phyloP scores from a whole-genome alignment of 2,888 invertebrate genomes.

The Parelbella ahira region DNA sequence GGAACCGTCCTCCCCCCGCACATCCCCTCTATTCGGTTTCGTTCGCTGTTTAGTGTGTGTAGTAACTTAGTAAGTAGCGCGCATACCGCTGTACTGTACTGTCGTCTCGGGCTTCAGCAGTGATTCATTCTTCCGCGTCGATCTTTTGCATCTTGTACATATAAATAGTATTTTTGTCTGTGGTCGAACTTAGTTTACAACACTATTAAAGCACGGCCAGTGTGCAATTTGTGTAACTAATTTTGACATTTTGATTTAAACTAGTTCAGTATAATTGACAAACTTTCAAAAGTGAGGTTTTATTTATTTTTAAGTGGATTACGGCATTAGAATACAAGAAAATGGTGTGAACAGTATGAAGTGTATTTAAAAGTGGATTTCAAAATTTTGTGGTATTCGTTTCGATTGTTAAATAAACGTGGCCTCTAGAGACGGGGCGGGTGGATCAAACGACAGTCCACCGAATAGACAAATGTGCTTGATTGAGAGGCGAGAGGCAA shows the following conservation, averaged over 20 bases:
- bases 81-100: slow-evolving; percentile 5
- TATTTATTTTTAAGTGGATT: too few species aligned
- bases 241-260: slow-evolving; percentile 8
- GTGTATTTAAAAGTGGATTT: slow-evolving; percentile 6
- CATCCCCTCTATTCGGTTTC: slow-evolving; percentile 31
- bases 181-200: slow-evolving; percentile 6
- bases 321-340: background rate
- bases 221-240: background rate
- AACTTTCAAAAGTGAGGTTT: too few species aligned
- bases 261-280: background rate
- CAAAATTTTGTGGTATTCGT: slow-evolving; percentile 22
- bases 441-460: slow-evolving; percentile 44
- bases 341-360: slow-evolving; percentile 6
- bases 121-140: slow-evolving; percentile 1
- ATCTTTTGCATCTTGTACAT: background rate
- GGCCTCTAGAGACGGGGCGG: slow-evolving; percentile 47
- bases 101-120: slow-evolving; percentile 5
- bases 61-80: slow-evolving; percentile 6
- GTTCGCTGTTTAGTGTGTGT: slow-evolving; percentile 3
- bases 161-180: slow-evolving; percentile 7
- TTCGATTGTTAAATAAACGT: slow-evolving; percentile 42
- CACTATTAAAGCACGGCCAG: slow-evolving; percentile 3
- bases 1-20: slow-evolving; percentile 39
- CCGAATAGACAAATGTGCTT: slow-evolving; percentile 55
- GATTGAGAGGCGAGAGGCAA: slow-evolving; percentile 49